Base-by-base conservation (phyloP, 2,113 vertebrate species). In the Poicephalus meyeri region DNA sequence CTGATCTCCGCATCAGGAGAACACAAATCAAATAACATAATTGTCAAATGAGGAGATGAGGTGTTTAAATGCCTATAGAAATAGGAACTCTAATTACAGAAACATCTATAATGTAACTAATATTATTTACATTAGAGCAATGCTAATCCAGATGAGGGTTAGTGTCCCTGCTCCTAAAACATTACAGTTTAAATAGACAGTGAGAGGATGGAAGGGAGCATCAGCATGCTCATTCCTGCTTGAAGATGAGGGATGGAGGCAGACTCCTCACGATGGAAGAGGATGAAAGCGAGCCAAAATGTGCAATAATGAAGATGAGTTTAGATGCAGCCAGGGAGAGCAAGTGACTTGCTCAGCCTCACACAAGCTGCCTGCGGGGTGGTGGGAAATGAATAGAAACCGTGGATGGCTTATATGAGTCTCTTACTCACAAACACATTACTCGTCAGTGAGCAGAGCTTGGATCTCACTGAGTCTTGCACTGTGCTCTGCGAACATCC, bases 81-180 rank as follows among this genome's bases (percentile, higher is more conserved):
- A 95, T 56, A 95, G 41, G 93, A 94, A 94, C 89, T 96, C 95
- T 96, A 97, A 96, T 97, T 96, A 96, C 74, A 1, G 96, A 96
- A 96, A 96, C 91, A 96, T 96, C 95, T 97, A 96, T 96, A 96
- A 96, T 95, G 93, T 97, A 96, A 97, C 96, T 97, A 96, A 96
- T 95, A 95, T 95, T 94, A 96, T 96, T 95, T 96, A 94, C 95
- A 93, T 89, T 96, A 80, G 92, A 94, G 92, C 44, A 4, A 94
- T 91, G 92, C 91, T 96, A 92, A 94, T 97, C 95, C 86, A 95
- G 90, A 92, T 0, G 63, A 93, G 83, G 95, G 96, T 96, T 97
- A 97, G 95, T 96, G 88, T 95, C 88, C 52, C 73, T 96, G 92
- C 93, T 96, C 96, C 93, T 95, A 95, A 97, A 97, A 96, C 96